phyloP scores from a whole-genome alignment of 2,113 vertebrate species.

The Muntiacus muntjak region DNA sequence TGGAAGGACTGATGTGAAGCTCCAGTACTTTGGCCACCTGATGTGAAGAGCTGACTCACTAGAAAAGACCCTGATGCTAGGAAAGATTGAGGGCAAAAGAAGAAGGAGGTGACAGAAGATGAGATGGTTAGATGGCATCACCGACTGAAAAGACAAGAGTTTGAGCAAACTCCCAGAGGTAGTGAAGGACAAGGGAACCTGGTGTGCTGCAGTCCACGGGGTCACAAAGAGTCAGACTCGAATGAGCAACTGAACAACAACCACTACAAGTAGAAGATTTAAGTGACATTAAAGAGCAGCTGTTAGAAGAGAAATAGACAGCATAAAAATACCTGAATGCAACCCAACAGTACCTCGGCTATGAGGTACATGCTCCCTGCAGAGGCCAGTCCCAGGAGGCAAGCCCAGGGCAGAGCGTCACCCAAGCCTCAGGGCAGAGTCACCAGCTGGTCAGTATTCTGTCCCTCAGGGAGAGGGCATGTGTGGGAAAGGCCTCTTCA shows the following conservation, averaged over 20 bases:
- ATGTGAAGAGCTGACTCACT: neutral
- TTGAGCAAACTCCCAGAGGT: neutral
- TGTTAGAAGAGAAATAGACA: neutral
- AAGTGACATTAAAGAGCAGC: neutral
- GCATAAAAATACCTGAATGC: rapidly evolving
- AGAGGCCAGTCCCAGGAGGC: neutral
- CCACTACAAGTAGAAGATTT: neutral
- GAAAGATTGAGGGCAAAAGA: neutral
- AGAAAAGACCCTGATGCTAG: neutral
- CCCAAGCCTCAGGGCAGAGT: neutral
- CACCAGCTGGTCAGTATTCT: too few relatives aligned
- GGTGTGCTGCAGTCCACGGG: neutral
- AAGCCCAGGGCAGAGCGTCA: neutral
- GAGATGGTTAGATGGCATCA: neutral
- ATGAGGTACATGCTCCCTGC: rapidly evolving
- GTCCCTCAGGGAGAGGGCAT: neutral
- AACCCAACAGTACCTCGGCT: neutral
- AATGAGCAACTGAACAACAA: neutral
- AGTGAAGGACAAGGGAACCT: neutral
- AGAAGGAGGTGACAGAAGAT: neutral
- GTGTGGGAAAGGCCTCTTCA: too few relatives aligned
- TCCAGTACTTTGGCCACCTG: neutral
- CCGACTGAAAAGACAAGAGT: neutral
- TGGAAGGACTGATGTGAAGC: neutral
- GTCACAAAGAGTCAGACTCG: neutral